Evolutionary conservation across 1,140 invertebrate species (phyloP).

Genomic region (Euborellia annulipes): DNA sequence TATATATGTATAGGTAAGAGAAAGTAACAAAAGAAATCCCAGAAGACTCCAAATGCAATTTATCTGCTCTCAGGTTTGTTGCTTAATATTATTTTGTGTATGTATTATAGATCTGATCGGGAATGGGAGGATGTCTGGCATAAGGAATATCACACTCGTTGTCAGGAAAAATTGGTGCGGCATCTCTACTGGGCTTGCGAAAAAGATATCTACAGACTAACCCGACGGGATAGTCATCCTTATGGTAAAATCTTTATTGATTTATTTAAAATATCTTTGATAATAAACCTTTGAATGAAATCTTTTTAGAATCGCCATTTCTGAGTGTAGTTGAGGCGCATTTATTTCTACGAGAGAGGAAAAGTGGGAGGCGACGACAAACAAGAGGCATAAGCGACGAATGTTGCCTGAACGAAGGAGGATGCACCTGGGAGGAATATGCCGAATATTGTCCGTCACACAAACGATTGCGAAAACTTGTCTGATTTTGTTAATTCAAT

Average conservation of each 20-base stretch:
- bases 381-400: conserved; percentile 35
- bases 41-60: no score
- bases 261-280: no score
- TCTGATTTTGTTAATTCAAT: no score
- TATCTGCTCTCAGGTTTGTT: no score
- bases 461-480: conserved; percentile 26
- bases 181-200: conserved; percentile 42
- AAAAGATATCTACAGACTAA: conserved; percentile 40
- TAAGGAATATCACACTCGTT: conserved; percentile 34
- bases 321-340: conserved; percentile 1
- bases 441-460: conserved; percentile 44
- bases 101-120: conserved; percentile 30
- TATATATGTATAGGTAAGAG: no score
- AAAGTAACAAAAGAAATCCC: no score
- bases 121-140: conserved; percentile 42
- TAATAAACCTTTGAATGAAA: no score
- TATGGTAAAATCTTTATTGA: no score
- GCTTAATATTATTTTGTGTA: no score
- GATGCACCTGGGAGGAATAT: conserved; percentile 47
- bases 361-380: background rate
- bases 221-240: conserved; percentile 8
- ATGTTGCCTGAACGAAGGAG: conserved; percentile 34
- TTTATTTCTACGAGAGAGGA: no score
- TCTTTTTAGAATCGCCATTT: no score
- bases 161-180: conserved; percentile 33